Conservation (phyloP, 2,113 vertebrate species). For the Periophthalmus modestus region DNA sequence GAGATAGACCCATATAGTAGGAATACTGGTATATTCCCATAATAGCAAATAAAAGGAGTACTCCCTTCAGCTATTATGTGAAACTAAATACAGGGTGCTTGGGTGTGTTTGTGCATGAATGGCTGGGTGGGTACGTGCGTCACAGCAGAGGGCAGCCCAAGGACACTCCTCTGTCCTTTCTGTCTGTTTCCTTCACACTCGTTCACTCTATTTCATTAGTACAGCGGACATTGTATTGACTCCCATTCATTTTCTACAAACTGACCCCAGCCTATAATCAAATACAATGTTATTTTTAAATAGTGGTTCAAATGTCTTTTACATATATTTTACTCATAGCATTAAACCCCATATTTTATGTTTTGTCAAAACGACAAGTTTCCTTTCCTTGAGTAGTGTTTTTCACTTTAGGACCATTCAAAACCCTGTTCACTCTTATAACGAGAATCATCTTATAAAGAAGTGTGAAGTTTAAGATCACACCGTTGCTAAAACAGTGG, state of each 20-base stretch:
- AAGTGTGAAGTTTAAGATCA: background rate
- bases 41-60: constrained; percentile 34
- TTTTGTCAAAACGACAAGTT: background rate
- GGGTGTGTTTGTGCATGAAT: constrained; percentile 22
- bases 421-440: too few relatives aligned
- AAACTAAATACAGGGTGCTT: constrained; percentile 49
- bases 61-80: constrained; percentile 38
- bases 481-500: constrained; percentile 22
- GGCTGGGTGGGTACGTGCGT: constrained; percentile 48
- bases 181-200: constrained; percentile 41
- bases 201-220: constrained; percentile 17
- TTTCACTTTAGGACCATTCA: background rate
- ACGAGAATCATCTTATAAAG: background rate
- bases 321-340: background rate
- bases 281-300: background rate
- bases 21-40: constrained; percentile 31
- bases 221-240: background rate
- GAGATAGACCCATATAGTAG: constrained; percentile 24
- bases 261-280: background rate
- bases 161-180: constrained; percentile 69
- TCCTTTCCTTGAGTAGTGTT: background rate
- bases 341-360: background rate
- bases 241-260: background rate
- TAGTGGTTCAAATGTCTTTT: background rate
- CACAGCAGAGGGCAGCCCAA: constrained; percentile 78